A percentile compares a stretch with the other conserved stretches of the same genome.
phyloP scores from a whole-genome alignment of 1,140 invertebrate species.

The Polyergus mexicanus region DNA sequence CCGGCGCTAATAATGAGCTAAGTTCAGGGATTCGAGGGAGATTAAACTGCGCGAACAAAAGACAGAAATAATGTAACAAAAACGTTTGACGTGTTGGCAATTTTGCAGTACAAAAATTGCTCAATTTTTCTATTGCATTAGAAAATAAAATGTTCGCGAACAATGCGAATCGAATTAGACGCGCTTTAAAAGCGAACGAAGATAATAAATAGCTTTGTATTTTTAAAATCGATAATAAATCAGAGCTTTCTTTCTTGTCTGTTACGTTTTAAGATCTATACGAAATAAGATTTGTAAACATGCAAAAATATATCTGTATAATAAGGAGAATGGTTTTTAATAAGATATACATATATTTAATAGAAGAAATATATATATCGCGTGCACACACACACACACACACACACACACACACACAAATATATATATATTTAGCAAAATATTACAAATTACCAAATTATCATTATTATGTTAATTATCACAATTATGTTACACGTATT shows the following conservation, averaged over 20 bases:
- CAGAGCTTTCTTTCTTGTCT: not conserved
- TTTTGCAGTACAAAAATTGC: constrained; percentile 6
- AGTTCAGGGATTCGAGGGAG: not conserved
- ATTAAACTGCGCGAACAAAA: constrained; percentile 23
- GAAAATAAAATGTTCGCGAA: not conserved
- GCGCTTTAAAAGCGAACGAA: not conserved
- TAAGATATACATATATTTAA: not conserved
- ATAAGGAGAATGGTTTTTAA: not conserved
- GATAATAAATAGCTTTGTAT: not conserved
- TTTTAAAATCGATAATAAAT: not conserved
- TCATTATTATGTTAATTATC: no score
- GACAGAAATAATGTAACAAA: constrained; percentile 4
- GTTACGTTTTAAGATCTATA: not conserved
- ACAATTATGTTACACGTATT: no score
- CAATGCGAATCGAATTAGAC: not conserved
- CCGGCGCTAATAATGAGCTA: constrained; percentile 8
- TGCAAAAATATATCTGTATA: not conserved
- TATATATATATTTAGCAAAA: no score
- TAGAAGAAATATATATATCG: no score
- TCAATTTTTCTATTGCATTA: not conserved
- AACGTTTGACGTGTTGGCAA: not conserved
- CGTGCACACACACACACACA: not conserved
- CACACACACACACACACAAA: not conserved
- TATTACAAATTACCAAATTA: no score
- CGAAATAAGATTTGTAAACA: not conserved